Percentiles rank a stretch among this genome's conserved stretches.
These are phyloP conservation scores for Emys orbicularis DNA, from an alignment of 2,797 vertebrate genomes.

Conservation along the genomic window DNA sequence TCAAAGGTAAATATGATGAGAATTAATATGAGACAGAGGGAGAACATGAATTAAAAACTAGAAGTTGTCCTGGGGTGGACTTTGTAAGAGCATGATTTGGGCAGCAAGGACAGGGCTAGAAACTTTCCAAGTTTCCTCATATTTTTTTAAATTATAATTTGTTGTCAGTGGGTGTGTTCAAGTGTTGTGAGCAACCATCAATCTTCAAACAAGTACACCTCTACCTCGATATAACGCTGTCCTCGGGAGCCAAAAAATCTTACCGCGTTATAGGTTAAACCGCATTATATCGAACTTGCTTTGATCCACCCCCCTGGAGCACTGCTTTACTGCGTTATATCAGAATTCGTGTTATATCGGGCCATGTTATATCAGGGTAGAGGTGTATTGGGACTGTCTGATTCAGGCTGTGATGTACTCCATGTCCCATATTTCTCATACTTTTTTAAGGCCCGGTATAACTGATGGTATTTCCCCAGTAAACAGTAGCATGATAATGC, in stretches of 20 bases:
- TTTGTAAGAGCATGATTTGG: not conserved
- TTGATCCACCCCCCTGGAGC: too few species aligned
- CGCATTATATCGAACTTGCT: too few species aligned
- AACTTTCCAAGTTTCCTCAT: not conserved
- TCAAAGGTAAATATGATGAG: slow-evolving; percentile 34
- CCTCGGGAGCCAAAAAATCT: too few species aligned
- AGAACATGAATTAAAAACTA: slow-evolving; percentile 23
- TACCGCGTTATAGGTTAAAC: too few species aligned
- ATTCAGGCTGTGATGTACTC: not conserved
- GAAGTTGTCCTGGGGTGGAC: slow-evolving; percentile 13
- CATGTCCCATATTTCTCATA: not conserved
- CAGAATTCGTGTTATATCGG: too few species aligned
- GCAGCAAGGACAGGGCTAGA: not conserved
- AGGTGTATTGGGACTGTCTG: not conserved
- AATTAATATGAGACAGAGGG: slow-evolving; percentile 47
- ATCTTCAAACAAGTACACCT: not conserved
- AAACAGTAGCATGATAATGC: not conserved
- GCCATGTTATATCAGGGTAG: too few species aligned
- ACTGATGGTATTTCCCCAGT: slow-evolving; percentile 3
- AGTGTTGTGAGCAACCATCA: not conserved
- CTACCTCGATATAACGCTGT: too few species aligned
- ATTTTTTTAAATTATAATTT: not conserved
- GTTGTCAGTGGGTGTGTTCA: slow-evolving; percentile 10
- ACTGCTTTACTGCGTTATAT: too few species aligned
- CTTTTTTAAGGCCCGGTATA: not conserved